Evolutionary conservation across 2,113 vertebrate genomes (phyloP).

Genomic region (Merops nubicus): DNA sequence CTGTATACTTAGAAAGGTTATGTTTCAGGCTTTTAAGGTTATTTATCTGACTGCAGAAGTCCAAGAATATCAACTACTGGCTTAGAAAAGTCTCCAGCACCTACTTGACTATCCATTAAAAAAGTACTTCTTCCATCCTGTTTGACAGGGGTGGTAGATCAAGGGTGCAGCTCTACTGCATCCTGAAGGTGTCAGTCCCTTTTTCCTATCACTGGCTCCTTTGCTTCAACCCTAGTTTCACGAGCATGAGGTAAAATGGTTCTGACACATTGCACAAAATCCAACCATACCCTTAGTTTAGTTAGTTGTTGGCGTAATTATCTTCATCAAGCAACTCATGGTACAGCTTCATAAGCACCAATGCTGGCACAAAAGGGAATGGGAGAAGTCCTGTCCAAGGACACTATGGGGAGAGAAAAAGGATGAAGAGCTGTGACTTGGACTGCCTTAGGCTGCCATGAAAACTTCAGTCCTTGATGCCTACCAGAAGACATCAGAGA

Average conservation of each 20-base stretch:
- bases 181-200: not conserved
- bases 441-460: not conserved
- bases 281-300: not conserved
- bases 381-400: not conserved
- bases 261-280: not conserved
- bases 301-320: not conserved
- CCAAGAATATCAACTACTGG: not conserved
- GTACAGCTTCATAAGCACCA: not conserved
- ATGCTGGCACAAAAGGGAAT: not conserved
- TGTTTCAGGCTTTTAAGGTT: not conserved
- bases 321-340: not conserved
- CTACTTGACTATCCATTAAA: not conserved
- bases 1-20: not conserved
- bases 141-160: not conserved
- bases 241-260: rapidly evolving
- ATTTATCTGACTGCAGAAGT: not conserved
- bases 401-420: not conserved
- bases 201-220: not conserved
- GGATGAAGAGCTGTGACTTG: rapidly evolving
- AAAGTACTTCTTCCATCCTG: not conserved
- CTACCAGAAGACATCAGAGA: not conserved
- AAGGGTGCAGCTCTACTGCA: not conserved
- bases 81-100: not conserved
- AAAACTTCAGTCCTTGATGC: not conserved
- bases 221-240: not conserved